These are phyloP conservation scores for Acanthopleura granulata DNA, from an alignment of 2,888 invertebrate species.

Conservation along the genomic window DNA sequence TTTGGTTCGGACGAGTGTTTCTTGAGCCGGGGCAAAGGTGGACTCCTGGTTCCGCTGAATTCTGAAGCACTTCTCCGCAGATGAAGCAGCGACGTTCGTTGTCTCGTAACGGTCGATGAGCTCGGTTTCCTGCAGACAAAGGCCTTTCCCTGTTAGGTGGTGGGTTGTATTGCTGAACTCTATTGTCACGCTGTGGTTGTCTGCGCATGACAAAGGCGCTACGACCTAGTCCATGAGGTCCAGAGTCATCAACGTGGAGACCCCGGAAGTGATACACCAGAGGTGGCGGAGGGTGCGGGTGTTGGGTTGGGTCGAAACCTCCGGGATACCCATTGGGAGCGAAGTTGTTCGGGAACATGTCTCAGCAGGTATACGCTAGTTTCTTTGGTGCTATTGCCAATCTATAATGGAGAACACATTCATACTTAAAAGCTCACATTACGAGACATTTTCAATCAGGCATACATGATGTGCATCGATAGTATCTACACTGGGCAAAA, in stretches of 20 bases:
- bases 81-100: slow-evolving; percentile 41
- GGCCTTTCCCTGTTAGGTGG: neutral
- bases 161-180: neutral
- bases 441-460: too few species aligned
- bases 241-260: neutral
- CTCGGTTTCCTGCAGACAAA: neutral
- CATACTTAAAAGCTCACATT: too few species aligned
- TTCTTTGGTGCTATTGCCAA: too few species aligned
- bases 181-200: neutral
- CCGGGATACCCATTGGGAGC: neutral
- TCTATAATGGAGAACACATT: too few species aligned
- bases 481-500: too few species aligned
- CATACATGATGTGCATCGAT: too few species aligned
- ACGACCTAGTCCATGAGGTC: neutral
- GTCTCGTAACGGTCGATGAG: neutral
- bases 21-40: slow-evolving; percentile 48
- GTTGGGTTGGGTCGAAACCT: neutral
- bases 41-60: slow-evolving; percentile 52
- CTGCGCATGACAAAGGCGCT: slow-evolving; percentile 7
- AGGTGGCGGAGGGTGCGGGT: neutral
- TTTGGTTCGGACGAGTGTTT: neutral
- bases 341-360: slow-evolving; percentile 2
- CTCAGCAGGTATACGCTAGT: too few species aligned
- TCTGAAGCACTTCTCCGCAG: slow-evolving; percentile 57
- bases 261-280: slow-evolving; percentile 13